Percentiles rank a stretch among this genome's conserved stretches.
Evolutionary conservation across 2,113 vertebrate species (phyloP).

Genomic region (Sclerurus mexicanus): DNA sequence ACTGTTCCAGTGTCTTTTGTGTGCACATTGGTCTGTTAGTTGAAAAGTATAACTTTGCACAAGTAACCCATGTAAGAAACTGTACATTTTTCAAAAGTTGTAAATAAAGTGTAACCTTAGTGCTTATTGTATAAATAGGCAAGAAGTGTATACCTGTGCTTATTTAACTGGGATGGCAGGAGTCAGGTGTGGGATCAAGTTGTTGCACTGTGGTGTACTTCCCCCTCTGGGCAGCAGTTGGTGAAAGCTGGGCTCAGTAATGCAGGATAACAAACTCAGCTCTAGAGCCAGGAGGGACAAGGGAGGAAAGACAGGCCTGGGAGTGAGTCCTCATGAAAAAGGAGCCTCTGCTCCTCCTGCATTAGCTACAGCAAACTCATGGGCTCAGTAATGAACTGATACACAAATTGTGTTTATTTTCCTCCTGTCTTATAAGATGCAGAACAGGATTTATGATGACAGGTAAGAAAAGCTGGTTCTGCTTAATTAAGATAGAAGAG

Average conservation of each 20-base stretch:
- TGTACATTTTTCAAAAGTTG: slow-evolving; percentile 96
- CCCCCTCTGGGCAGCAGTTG: rapidly evolving
- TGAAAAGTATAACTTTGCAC: slow-evolving; percentile 85
- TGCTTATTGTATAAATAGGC: slow-evolving; percentile 73
- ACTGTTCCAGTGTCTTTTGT: slow-evolving; percentile 69
- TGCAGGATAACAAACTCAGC: not conserved
- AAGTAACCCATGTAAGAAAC: slow-evolving; percentile 98
- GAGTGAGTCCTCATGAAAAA: not conserved
- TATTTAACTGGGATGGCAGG: not conserved
- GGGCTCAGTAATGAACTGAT: rapidly evolving
- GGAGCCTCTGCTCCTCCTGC: rapidly evolving
- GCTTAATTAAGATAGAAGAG: not conserved
- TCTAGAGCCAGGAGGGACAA: not conserved
- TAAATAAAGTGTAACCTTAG: slow-evolving; percentile 92
- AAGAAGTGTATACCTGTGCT: slow-evolving; percentile 10
- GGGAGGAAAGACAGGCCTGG: rapidly evolving
- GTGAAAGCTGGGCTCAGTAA: not conserved
- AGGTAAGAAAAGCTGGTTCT: not conserved
- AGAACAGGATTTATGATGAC: not conserved
- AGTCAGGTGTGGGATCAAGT: rapidly evolving
- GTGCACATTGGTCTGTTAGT: slow-evolving; percentile 75
- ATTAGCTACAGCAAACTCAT: rapidly evolving
- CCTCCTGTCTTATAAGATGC: not conserved
- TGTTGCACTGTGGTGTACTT: rapidly evolving
- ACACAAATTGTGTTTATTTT: rapidly evolving